These are phyloP conservation scores for Drosophila funebris DNA, from an alignment of 1,140 invertebrate species.

Conservation along the genomic window DNA sequence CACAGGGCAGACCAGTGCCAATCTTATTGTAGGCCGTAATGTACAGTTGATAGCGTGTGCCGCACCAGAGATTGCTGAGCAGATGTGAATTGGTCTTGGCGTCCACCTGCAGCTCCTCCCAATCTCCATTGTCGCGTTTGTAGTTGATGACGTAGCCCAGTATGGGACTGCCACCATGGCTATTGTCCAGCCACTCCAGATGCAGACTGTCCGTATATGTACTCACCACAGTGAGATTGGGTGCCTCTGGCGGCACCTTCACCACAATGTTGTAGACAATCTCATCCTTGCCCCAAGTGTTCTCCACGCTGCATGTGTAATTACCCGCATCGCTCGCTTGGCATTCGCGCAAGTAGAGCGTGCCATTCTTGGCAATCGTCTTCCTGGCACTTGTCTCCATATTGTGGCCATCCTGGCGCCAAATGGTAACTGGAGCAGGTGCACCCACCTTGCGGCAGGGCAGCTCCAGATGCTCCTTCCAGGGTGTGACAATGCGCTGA, in stretches of 20 bases:
- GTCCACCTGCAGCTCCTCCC: constrained; percentile 93
- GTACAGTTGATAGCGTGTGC: constrained; percentile 93
- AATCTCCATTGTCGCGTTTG: constrained; percentile 94
- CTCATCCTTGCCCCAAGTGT: constrained; percentile 92
- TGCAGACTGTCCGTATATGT: constrained; percentile 89
- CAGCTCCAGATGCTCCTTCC: constrained; percentile 92
- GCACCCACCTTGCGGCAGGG: constrained; percentile 92
- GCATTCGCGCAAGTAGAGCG: constrained; percentile 88
- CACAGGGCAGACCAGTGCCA: constrained; percentile 93
- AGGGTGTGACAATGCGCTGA: constrained; percentile 90
- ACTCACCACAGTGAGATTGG: constrained; percentile 88
- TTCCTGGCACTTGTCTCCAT: constrained; percentile 89
- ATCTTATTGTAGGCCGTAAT: constrained; percentile 95
- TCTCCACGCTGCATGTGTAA: constrained; percentile 93
- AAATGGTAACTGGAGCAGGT: constrained; percentile 89
- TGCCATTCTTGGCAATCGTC: constrained; percentile 88
- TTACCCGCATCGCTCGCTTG: constrained; percentile 94
- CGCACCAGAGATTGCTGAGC: constrained; percentile 92
- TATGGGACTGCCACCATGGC: constrained; percentile 89
- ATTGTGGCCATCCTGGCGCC: constrained; percentile 89
- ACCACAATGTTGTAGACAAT: constrained; percentile 90
- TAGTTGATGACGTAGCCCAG: constrained; percentile 94
- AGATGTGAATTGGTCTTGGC: constrained; percentile 91
- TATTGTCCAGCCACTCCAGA: constrained; percentile 88
- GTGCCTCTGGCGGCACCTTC: constrained; percentile 88